These are phyloP conservation scores for Diplodus sargus DNA, from an alignment of 2,797 vertebrate genomes.

Conservation along the genomic window DNA sequence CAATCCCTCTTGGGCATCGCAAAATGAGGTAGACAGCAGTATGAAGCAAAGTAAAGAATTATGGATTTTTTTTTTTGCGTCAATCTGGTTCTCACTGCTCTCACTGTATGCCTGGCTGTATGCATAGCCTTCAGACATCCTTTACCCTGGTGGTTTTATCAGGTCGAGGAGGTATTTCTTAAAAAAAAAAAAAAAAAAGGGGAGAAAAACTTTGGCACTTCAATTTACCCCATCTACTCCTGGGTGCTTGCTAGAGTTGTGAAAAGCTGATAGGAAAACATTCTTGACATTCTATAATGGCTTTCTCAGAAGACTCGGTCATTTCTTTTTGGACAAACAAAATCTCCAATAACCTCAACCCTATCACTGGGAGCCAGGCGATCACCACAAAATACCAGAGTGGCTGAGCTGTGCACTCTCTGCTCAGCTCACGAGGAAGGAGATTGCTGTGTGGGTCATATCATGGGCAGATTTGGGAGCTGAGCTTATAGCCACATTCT, in stretches of 20 bases:
- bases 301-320: constrained; percentile 30
- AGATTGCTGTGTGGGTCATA: constrained; percentile 10
- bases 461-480: not conserved
- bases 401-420: constrained; percentile 25
- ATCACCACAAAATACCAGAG: constrained; percentile 13
- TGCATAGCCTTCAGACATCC: constrained; percentile 54
- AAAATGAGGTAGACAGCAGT: constrained; percentile 30
- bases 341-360: constrained; percentile 39
- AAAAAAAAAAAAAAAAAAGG: not conserved
- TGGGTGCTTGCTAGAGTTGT: constrained; percentile 33
- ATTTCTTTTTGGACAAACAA: constrained; percentile 48
- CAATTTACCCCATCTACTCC: constrained; percentile 49
- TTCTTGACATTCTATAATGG: constrained; percentile 45
- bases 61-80: constrained; percentile 31
- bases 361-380: constrained; percentile 43
- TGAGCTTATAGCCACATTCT: not conserved
- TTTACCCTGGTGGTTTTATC: constrained; percentile 35
- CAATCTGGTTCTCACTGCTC: constrained; percentile 34
- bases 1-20: constrained; percentile 33
- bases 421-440: constrained; percentile 8
- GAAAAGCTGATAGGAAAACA: constrained; percentile 56
- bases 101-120: constrained; percentile 51
- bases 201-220: constrained; percentile 35
- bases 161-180: constrained; percentile 17
- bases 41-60: constrained; percentile 43